Base-by-base conservation (phyloP, 92 coral and sea anemone genomes). In the Montipora capitata region DNA sequence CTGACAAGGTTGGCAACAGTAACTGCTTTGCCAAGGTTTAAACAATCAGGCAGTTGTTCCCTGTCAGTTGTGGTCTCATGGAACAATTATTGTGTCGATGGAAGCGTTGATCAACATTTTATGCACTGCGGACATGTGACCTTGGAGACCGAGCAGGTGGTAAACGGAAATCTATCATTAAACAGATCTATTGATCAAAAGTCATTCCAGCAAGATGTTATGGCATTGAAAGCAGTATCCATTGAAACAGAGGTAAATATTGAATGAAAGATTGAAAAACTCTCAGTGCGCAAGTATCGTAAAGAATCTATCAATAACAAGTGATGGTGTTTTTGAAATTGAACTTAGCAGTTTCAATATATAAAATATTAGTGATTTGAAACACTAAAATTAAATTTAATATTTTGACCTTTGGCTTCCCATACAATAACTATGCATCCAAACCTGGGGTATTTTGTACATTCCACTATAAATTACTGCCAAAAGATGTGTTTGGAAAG, bases 1-100 rank as follows among this genome's bases (percentile, higher is more conserved):
- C 89, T 18, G 49, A 83, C 90, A 45, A 67, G 66, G 15, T 85
- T 88, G 76, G 84, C 88, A 77, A 54, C 87, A 8, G 94, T 91
- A 3, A 56, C 91, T 17, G 77, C 81, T 49, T 12, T 95, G 15
- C 98, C 98, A 12, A 66, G 82, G 54, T 84, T 95, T 54, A 38
- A 41, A 13, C 83, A 20, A 59, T 65, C 58, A 7, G 64, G 76
- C 17, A 78, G 65, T 18, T 87, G 82, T 80, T 54, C 72, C 7
- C 77, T 87, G 68, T 87, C 91, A 14, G 87, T 94, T 42, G 94
- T 87, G 41, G 74, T 93, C 17, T 80, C 95, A 54, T 95, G 94
- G 93, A 68, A 61, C 6, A 86, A 87, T 75, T 7, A 84, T 5
- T 2, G 52, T 41, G 5, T 17, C 6, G 51, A 70, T 79, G 87